Evolutionary conservation across 2,888 invertebrate genomes (phyloP).

Genomic region (Apeira syringaria): DNA sequence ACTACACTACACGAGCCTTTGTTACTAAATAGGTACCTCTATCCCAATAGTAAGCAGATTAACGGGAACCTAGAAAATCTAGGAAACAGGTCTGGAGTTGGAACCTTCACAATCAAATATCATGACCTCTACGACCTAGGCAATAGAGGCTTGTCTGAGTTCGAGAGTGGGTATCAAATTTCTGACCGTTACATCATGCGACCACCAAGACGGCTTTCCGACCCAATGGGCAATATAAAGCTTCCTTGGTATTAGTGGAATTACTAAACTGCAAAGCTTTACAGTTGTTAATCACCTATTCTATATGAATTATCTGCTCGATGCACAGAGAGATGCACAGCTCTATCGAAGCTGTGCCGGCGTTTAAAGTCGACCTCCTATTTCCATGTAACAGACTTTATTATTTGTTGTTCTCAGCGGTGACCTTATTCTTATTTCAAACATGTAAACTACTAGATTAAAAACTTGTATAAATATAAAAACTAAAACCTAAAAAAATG

Average conservation of each 20-base stretch:
- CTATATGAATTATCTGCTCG: too few relatives aligned
- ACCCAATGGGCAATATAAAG: constrained; percentile 11
- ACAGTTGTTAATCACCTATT: background rate
- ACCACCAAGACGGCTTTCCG: constrained; percentile 26
- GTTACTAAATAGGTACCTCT: too few relatives aligned
- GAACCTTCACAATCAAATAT: background rate
- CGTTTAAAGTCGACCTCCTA: too few relatives aligned
- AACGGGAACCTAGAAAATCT: constrained; percentile 16
- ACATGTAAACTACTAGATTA: too few relatives aligned
- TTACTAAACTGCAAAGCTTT: background rate
- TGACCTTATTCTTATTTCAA: too few relatives aligned
- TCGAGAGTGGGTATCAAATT: constrained; percentile 22
- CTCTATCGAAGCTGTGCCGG: too few relatives aligned
- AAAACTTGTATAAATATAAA: too few relatives aligned
- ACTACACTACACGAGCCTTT: too few relatives aligned
- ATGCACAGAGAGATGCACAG: too few relatives aligned
- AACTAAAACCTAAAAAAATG: too few relatives aligned
- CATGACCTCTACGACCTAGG: constrained; percentile 20
- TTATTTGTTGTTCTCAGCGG: too few relatives aligned
- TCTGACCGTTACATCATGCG: constrained; percentile 31
- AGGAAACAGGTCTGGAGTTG: background rate
- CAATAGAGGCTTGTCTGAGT: constrained; percentile 20
- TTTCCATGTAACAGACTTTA: too few relatives aligned
- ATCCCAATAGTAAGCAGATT: constrained; percentile 7
- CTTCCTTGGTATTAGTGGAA: constrained; percentile 9